phyloP scores from a whole-genome alignment of 2,113 vertebrate genomes.

The Rafetus swinhoei region DNA sequence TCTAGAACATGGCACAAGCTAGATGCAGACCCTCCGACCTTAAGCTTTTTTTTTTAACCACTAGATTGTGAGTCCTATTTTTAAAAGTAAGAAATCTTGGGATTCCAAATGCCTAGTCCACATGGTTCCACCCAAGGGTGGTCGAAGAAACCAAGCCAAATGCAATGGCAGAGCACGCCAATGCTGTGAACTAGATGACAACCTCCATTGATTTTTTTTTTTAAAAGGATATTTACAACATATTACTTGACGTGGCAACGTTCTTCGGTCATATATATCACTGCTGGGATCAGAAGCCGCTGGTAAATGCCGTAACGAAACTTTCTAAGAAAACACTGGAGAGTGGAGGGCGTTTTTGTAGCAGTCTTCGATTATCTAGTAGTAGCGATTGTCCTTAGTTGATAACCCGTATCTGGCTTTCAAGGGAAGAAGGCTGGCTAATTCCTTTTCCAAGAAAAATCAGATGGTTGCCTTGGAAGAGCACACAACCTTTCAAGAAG shows the following conservation, averaged over 20 bases:
- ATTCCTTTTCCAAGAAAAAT: background rate
- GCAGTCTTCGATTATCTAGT: background rate
- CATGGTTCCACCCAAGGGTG: background rate
- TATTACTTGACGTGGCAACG: background rate
- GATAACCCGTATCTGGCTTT: background rate
- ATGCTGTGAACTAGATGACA: background rate
- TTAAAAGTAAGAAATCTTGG: background rate
- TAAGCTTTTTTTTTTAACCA: conserved; percentile 74
- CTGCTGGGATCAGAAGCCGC: conserved; percentile 13
- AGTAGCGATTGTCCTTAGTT: background rate
- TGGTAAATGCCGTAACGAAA: background rate
- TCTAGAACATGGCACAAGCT: conserved; percentile 54
- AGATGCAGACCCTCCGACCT: conserved; percentile 27
- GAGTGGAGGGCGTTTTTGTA: background rate
- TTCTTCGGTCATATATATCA: background rate
- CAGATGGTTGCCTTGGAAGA: background rate
- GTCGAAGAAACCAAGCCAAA: conserved; percentile 23
- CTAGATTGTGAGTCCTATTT: conserved; percentile 68
- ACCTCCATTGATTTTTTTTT: conserved; percentile 27
- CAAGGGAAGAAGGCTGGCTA: background rate
- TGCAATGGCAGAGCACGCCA: conserved; percentile 10
- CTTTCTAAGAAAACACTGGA: conserved; percentile 11
- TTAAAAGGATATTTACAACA: conserved; percentile 24
- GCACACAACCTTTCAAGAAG: background rate
- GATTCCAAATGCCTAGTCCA: background rate